Conservation (phyloP, 30 jellyfish, hydroid and myxozoan species). For the Nemopilema nomurai region DNA sequence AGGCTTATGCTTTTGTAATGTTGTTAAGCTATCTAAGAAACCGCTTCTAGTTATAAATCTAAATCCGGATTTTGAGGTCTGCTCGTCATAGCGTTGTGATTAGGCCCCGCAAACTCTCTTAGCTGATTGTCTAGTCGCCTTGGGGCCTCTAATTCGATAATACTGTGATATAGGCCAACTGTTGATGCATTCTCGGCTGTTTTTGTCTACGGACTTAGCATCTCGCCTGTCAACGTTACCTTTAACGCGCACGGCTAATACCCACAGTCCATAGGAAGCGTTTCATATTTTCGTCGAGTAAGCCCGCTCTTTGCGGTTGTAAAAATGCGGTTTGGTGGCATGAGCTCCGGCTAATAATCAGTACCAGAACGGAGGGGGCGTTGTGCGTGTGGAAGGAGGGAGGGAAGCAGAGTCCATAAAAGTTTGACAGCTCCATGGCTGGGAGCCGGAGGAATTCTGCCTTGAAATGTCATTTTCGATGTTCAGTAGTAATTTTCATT, state of each 20-base stretch:
- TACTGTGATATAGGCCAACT: background rate
- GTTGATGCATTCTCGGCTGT: background rate
- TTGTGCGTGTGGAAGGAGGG: no score
- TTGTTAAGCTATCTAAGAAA: background rate
- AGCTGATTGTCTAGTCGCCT: background rate
- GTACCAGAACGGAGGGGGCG: no score
- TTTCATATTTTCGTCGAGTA: background rate
- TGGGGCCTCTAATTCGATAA: background rate
- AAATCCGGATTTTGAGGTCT: constrained; percentile 24
- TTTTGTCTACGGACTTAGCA: background rate
- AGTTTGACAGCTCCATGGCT: no score
- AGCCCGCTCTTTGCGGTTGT: no score
- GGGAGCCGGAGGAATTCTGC: no score
- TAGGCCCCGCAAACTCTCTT: background rate
- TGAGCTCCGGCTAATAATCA: no score
- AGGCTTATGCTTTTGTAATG: background rate
- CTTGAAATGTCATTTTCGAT: no score
- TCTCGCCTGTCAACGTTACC: background rate
- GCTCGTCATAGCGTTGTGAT: constrained; percentile 9
- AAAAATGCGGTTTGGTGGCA: no score
- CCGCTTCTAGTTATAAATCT: background rate
- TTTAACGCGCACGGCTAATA: background rate
- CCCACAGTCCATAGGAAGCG: background rate
- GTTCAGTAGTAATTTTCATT: no score
- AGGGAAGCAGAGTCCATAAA: no score